Percentiles rank a stretch among this genome's conserved stretches.
Conservation (phyloP, 2,113 vertebrate species). For the Sorex araneus region DNA sequence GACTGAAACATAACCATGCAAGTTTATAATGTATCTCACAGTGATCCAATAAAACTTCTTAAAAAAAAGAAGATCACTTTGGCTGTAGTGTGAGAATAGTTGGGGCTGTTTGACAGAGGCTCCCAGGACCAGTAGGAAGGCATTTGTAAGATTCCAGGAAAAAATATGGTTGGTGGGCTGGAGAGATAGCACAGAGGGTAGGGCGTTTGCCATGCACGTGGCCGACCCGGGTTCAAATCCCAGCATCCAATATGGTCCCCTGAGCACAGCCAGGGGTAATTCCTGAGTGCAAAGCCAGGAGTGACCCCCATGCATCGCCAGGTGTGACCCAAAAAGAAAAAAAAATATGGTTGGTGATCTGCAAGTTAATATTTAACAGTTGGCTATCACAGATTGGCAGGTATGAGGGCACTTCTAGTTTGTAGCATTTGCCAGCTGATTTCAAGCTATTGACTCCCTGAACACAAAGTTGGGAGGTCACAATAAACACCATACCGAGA, state of each 20-base stretch:
- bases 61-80: neutral
- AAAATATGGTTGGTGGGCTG: neutral
- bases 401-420: neutral
- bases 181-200: too few relatives aligned
- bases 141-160: slow-evolving; percentile 40
- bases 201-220: too few relatives aligned
- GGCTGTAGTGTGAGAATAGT: neutral
- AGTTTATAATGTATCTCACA: too few relatives aligned
- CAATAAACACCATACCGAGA: neutral
- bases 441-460: slow-evolving; percentile 11
- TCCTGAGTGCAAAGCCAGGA: too few relatives aligned
- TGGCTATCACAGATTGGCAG: neutral
- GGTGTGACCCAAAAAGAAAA: too few relatives aligned
- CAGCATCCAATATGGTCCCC: too few relatives aligned
- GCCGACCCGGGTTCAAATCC: too few relatives aligned
- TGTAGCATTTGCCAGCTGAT: slow-evolving; percentile 32
- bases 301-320: too few relatives aligned
- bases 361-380: slow-evolving; percentile 42
- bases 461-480: slow-evolving; percentile 13
- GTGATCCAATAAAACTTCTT: too few relatives aligned
- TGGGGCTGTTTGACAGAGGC: neutral
- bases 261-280: too few relatives aligned
- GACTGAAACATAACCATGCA: too few relatives aligned
- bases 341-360: neutral
- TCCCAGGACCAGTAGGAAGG: neutral